These are phyloP conservation scores for Malurus splendens DNA, from an alignment of 2,797 vertebrate species.

Conservation along the genomic window DNA sequence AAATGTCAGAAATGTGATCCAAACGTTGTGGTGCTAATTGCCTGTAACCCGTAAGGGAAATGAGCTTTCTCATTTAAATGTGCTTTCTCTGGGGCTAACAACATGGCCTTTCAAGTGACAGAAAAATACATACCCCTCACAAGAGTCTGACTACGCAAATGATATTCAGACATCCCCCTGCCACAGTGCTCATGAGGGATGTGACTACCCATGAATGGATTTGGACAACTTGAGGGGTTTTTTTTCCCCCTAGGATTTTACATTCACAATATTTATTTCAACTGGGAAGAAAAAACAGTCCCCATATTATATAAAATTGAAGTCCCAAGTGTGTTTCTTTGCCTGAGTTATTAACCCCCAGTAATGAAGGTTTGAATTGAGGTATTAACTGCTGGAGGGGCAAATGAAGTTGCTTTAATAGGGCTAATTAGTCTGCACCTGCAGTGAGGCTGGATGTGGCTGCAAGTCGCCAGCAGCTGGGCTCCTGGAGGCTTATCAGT, in stretches of 20 bases:
- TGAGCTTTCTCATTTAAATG: constrained; percentile 24
- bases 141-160: not conserved
- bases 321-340: constrained; percentile 9
- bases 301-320: not conserved
- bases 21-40: constrained; percentile 30
- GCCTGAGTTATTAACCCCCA: constrained; percentile 36
- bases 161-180: not conserved
- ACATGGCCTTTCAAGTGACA: not conserved
- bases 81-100: not conserved
- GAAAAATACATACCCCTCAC: not conserved
- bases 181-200: not conserved
- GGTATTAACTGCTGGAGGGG: constrained; percentile 43
- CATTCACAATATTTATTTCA: constrained; percentile 12
- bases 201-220: not conserved
- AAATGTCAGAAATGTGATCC: constrained; percentile 27
- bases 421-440: constrained; percentile 38
- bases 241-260: not conserved
- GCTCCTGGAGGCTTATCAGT: not conserved
- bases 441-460: not conserved
- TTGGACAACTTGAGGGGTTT: not conserved
- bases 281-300: not conserved
- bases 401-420: constrained; percentile 40
- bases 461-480: fast-evolving
- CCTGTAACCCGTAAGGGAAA: constrained; percentile 13
- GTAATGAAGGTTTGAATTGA: constrained; percentile 43